phyloP scores from a whole-genome alignment of 2,797 vertebrate species.

The Ctenopoma kingsleyae region DNA sequence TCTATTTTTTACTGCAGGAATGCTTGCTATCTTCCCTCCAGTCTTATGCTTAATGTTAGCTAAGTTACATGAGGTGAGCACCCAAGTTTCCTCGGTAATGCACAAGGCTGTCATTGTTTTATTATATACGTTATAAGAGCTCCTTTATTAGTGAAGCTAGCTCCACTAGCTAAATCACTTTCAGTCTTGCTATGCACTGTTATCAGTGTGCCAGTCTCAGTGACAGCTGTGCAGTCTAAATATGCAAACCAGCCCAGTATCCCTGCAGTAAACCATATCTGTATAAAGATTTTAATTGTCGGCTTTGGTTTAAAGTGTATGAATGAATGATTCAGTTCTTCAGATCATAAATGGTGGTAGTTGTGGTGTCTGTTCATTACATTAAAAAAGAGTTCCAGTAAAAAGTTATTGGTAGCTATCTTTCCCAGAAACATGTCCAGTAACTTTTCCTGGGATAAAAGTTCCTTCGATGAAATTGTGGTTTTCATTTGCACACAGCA shows the following conservation, averaged over 20 bases:
- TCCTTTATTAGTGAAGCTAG: background rate
- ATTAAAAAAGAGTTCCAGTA: too few species aligned
- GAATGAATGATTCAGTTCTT: background rate
- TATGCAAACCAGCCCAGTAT: background rate
- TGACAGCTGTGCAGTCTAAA: background rate
- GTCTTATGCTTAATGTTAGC: background rate
- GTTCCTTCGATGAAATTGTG: too few species aligned
- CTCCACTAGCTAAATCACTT: background rate
- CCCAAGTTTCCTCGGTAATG: background rate
- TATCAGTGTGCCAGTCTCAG: background rate
- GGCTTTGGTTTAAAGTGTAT: background rate
- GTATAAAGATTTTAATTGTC: background rate
- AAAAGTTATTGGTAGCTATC: too few species aligned
- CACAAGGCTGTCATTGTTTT: constrained; percentile 12
- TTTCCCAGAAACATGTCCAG: too few species aligned
- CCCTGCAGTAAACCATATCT: background rate
- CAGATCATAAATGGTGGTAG: background rate
- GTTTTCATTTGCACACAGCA: too few species aligned
- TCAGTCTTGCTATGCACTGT: background rate
- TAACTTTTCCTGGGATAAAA: too few species aligned
- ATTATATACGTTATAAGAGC: too few species aligned
- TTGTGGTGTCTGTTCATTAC: too few species aligned
- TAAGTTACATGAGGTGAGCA: background rate
- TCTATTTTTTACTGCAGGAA: background rate
- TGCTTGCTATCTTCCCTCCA: background rate